phyloP scores from a whole-genome alignment of 2,888 invertebrate genomes.

The Nomada lathburiana region DNA sequence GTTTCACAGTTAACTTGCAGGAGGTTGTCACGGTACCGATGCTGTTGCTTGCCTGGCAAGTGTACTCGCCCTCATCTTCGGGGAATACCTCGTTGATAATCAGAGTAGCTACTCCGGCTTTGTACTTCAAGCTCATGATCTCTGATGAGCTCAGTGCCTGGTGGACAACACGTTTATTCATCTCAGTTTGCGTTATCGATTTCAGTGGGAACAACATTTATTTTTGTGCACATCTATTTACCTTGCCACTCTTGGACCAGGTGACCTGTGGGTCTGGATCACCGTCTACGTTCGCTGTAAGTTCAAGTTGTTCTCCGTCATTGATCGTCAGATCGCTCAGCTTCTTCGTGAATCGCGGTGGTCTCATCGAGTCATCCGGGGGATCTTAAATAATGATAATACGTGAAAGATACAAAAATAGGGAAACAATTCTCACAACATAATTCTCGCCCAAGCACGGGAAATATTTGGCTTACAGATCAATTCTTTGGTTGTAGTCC shows the following conservation, averaged over 20 bases:
- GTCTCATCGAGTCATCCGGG: constrained; percentile 94
- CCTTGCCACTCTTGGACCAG: constrained; percentile 95
- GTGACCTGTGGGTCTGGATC: constrained; percentile 97
- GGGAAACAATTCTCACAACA: no score
- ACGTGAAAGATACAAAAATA: background rate
- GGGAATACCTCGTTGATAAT: constrained; percentile 97
- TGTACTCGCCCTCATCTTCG: constrained; percentile 96
- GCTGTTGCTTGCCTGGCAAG: constrained; percentile 96
- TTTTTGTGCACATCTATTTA: constrained; percentile 73
- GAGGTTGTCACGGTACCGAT: constrained; percentile 94
- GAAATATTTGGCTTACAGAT: constrained; percentile 87
- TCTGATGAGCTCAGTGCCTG: constrained; percentile 89
- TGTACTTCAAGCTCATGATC: constrained; percentile 96
- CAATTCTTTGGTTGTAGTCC: constrained; percentile 95
- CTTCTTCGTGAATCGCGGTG: constrained; percentile 93
- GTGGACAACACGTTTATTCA: background rate
- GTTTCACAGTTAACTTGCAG: constrained; percentile 93
- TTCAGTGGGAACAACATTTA: background rate
- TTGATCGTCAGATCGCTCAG: constrained; percentile 91
- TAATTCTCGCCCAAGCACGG: no score
- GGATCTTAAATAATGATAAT: constrained; percentile 87
- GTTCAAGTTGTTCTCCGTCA: constrained; percentile 94
- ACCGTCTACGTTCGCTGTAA: constrained; percentile 94
- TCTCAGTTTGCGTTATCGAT: background rate
- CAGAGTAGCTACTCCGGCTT: constrained; percentile 94